Evolutionary conservation across 2,113 vertebrate species (phyloP).

Genomic region (Oxyruncus cristatus): DNA sequence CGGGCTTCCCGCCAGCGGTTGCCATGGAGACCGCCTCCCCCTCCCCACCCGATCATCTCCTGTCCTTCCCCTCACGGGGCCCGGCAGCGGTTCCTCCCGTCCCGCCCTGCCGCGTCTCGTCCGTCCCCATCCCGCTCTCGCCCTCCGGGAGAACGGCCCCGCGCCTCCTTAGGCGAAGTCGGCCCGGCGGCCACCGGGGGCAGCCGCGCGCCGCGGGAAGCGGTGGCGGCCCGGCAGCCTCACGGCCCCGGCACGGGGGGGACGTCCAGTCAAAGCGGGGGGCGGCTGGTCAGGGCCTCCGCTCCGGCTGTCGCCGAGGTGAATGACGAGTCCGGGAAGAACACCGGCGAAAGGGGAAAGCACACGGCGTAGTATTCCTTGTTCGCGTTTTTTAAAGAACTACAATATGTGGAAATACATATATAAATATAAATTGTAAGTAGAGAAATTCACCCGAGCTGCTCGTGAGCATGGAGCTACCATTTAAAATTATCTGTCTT

Average conservation of each 20-base stretch:
- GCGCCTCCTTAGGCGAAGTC: neutral
- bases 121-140: too few species aligned
- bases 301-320: accelerated
- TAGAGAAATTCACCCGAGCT: neutral
- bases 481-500: accelerated
- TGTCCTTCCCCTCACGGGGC: accelerated
- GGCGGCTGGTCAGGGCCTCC: too few species aligned
- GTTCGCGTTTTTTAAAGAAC: neutral
- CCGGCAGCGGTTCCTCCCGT: accelerated
- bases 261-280: too few species aligned
- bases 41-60: accelerated
- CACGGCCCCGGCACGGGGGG: neutral
- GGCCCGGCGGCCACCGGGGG: neutral
- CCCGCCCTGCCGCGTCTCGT: accelerated
- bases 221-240: neutral
- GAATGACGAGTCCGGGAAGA: neutral
- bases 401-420: accelerated
- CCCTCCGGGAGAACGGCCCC: neutral
- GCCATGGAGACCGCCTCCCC: accelerated
- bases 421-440: neutral
- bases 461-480: accelerated
- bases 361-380: accelerated
- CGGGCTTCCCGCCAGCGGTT: neutral
- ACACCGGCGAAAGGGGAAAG: neutral
- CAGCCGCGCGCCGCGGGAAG: neutral